Conservation (phyloP, 1,140 invertebrate genomes). For the Chlorops oryzae region DNA sequence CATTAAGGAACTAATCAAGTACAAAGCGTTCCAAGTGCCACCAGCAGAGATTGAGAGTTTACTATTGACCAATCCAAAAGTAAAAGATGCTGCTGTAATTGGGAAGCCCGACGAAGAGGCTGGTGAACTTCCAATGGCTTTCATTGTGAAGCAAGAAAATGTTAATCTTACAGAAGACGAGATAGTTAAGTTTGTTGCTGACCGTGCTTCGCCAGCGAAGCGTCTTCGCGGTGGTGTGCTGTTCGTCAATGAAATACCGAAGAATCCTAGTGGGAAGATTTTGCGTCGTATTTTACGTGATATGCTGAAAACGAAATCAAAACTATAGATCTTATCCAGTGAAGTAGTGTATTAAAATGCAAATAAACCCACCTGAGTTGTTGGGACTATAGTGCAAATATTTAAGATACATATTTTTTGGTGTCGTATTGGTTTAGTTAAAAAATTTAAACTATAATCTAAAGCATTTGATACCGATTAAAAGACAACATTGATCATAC, state of each 20-base stretch:
- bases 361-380: too few relatives aligned
- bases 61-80: conserved; percentile 59
- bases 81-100: conserved; percentile 70
- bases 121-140: conserved; percentile 65
- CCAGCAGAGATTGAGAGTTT: conserved; percentile 75
- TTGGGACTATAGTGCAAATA: background rate
- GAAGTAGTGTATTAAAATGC: too few relatives aligned
- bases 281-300: conserved; percentile 53
- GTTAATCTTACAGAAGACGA: conserved; percentile 49
- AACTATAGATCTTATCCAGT: too few relatives aligned
- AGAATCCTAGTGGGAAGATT: conserved; percentile 63
- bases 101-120: conserved; percentile 60
- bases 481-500: too few relatives aligned
- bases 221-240: conserved; percentile 58
- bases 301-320: conserved; percentile 36
- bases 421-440: too few relatives aligned
- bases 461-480: too few relatives aligned
- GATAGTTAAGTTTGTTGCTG: conserved; percentile 52
- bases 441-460: too few relatives aligned
- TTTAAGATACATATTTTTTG: conserved; percentile 2
- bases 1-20: conserved; percentile 75
- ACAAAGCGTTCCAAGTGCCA: conserved; percentile 72
- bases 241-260: conserved; percentile 62
- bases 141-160: conserved; percentile 54
- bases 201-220: conserved; percentile 54